Base-by-base conservation (phyloP, 2,113 vertebrate genomes). In the Craseonycteris thonglongyai region DNA sequence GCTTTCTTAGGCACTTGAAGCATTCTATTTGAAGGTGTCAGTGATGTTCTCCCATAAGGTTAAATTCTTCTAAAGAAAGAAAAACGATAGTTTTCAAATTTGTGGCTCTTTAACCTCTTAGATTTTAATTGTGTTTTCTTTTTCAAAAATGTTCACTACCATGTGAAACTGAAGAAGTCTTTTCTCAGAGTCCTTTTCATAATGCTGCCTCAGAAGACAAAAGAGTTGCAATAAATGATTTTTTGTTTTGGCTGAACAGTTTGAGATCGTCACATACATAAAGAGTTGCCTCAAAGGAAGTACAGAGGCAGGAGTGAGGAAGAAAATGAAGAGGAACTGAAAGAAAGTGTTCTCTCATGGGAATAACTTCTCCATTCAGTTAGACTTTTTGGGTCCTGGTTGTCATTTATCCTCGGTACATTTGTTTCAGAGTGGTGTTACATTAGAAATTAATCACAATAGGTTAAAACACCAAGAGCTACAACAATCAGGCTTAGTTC, bases 281-380 rank as follows among this genome's bases (percentile, higher is more conserved):
- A 56, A 72, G 82, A 22, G 33, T 56, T 33, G 33, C 30, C 58
- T 83, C 33, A 35, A 79, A 88, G 84, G 84, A 90, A 95, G 83
- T 68, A 54, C 13, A 59, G 61, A 74, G 47, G 9, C 85, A 92
- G 26, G 61, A 88, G 76, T 51, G 47, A 91, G 74, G 69, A 95
- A 95, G 69, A 42, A 93, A 91, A 63, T 12, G 5, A 66, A 79
- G 86, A 72, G 82, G 91, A 89, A 89, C 81, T 87, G 68, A 96
- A 91, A 96, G 21, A 95, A 85, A 33, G 35, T 71, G 2, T 65
- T 42, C 30, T 91, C 35, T 91, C 65, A 30, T 22, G 54, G 83
- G 75, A 61, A 86, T 83, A 58, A 89, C 33, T 89, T 96, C 85
- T 96, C 71, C 38, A 80, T 89, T 63, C 51, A 68, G n/a, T 33